These are phyloP conservation scores for Sebastes cheni DNA, from an alignment of 2,797 vertebrate species.

Conservation along the genomic window DNA sequence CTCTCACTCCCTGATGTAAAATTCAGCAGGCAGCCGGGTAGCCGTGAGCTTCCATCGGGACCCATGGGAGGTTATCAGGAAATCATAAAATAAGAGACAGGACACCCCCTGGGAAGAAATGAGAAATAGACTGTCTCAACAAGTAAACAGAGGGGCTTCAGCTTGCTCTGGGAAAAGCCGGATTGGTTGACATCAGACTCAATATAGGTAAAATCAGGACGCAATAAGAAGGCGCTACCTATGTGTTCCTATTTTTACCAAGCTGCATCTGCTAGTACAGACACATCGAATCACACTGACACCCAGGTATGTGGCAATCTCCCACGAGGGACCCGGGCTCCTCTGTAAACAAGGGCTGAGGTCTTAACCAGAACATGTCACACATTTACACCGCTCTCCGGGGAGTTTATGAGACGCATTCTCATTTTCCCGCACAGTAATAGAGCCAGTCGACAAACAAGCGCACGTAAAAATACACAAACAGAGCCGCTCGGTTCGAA, in stretches of 20 bases:
- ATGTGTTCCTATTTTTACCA: slow-evolving; percentile 31
- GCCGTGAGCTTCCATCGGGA: slow-evolving; percentile 64
- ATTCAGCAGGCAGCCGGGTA: slow-evolving; percentile 68
- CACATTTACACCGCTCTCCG: slow-evolving; percentile 47
- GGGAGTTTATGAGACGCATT: slow-evolving; percentile 44
- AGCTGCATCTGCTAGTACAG: slow-evolving; percentile 1
- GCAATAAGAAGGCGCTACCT: slow-evolving; percentile 20
- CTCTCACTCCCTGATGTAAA: slow-evolving; percentile 71
- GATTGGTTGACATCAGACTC: slow-evolving; percentile 50
- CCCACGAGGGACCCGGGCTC: slow-evolving; percentile 36
- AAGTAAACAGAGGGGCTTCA: slow-evolving; percentile 65
- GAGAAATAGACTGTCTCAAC: slow-evolving; percentile 63
- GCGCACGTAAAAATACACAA: slow-evolving; percentile 43
- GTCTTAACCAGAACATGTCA: slow-evolving; percentile 65
- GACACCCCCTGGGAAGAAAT: slow-evolving; percentile 62
- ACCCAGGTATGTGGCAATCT: slow-evolving; percentile 19
- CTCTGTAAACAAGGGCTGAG: slow-evolving; percentile 62
- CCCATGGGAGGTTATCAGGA: slow-evolving; percentile 78
- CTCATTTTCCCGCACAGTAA: slow-evolving; percentile 35
- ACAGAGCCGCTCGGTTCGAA: slow-evolving; percentile 41
- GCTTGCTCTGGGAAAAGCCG: slow-evolving; percentile 45
- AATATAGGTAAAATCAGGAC: slow-evolving; percentile 44
- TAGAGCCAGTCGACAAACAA: slow-evolving; percentile 52
- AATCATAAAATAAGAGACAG: slow-evolving; percentile 78
- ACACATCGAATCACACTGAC: slow-evolving; percentile 30